Conservation (phyloP, 2,888 invertebrate genomes). For the Agonopterix subpropinquella region DNA sequence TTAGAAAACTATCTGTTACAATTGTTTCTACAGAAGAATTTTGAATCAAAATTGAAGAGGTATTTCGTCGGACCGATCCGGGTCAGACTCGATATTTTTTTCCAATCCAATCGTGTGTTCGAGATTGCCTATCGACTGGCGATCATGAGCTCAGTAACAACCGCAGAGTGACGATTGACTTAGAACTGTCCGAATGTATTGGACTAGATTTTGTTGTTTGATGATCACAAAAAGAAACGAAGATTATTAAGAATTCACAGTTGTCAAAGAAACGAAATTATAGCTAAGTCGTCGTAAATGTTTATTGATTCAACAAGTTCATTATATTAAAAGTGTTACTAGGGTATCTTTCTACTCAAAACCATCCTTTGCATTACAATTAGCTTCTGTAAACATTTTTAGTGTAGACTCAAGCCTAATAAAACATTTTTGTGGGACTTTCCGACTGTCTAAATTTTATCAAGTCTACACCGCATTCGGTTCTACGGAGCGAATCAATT, state of each 20-base stretch:
- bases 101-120: slow-evolving; percentile 42
- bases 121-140: slow-evolving; percentile 50
- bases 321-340: no score
- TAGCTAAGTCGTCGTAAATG: no score
- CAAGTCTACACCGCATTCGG: slow-evolving; percentile 24
- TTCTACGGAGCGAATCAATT: slow-evolving; percentile 49
- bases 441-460: slow-evolving; percentile 18
- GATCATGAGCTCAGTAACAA: slow-evolving; percentile 37
- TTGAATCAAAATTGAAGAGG: neutral
- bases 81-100: slow-evolving; percentile 34
- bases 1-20: neutral
- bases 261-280: no score
- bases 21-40: neutral
- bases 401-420: no score
- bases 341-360: no score
- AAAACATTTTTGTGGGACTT: no score
- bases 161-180: slow-evolving; percentile 28
- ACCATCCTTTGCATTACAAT: no score
- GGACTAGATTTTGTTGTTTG: neutral
- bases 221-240: no score
- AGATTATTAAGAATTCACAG: no score
- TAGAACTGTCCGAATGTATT: slow-evolving; percentile 15
- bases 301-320: no score
- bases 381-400: no score
- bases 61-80: slow-evolving; percentile 26